Conservation (phyloP, 2,797 vertebrate species). For the Triplophysa yarkandensis region DNA sequence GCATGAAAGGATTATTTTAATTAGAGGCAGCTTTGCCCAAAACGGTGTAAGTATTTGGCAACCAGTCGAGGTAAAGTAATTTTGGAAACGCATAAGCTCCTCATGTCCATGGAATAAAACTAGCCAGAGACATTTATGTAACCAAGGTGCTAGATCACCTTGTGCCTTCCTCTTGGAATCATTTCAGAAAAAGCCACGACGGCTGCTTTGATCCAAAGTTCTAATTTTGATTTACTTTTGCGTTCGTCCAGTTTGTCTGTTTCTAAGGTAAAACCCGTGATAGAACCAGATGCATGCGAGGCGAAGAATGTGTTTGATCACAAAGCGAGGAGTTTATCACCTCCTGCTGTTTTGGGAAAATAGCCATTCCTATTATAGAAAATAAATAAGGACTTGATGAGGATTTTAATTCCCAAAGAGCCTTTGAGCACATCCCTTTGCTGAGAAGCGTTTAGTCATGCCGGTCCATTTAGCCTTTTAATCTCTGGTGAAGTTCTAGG, state of each 20-base stretch:
- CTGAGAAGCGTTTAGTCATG: conserved; percentile 44
- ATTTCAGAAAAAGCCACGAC: conserved; percentile 67
- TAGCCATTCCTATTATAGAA: conserved; percentile 45
- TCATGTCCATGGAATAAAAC: conserved; percentile 40
- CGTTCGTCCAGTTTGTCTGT: conserved; percentile 16
- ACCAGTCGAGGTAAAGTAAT: conserved; percentile 69
- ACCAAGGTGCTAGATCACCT: conserved; percentile 37
- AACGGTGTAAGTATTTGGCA: conserved; percentile 50
- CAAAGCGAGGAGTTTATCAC: conserved; percentile 39
- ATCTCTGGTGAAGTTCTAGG: conserved; percentile 46
- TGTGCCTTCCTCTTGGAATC: conserved; percentile 69
- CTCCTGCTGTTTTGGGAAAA: conserved; percentile 39
- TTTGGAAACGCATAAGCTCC: conserved; percentile 44
- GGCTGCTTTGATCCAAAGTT: not conserved
- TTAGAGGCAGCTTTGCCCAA: conserved; percentile 45
- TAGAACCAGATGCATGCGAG: conserved; percentile 47
- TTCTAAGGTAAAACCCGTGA: conserved; percentile 69
- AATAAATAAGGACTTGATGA: conserved; percentile 48
- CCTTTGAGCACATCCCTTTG: conserved; percentile 34
- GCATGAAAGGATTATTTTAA: conserved; percentile 52
- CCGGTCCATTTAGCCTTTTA: conserved; percentile 35
- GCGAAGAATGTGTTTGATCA: conserved; percentile 25
- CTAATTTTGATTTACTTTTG: not conserved
- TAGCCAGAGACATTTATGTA: conserved; percentile 49
- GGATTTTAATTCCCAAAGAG: conserved; percentile 36